Conservation (phyloP, 2,113 vertebrate genomes). For the Damaliscus lunatus region DNA sequence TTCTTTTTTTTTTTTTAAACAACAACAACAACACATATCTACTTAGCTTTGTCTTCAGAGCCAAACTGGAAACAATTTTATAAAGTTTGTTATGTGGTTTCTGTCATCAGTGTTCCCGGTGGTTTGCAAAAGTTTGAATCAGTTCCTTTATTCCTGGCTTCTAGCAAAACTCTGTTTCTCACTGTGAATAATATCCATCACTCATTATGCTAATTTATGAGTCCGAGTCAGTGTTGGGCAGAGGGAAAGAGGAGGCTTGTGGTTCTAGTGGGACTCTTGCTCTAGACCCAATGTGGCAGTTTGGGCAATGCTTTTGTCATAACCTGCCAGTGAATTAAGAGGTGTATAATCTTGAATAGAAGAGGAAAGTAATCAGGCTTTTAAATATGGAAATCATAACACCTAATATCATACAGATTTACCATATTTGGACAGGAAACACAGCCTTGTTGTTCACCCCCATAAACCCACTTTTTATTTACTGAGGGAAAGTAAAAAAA, state of each 20-base stretch:
- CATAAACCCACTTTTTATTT: not conserved
- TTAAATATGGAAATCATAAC: not conserved
- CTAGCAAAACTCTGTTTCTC: not conserved
- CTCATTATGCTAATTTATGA: not conserved
- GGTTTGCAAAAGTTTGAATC: not conserved
- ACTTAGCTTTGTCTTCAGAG: not conserved
- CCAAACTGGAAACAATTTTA: not conserved
- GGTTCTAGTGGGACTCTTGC: not conserved
- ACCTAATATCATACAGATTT: not conserved
- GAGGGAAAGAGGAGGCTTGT: not conserved
- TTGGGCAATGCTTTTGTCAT: constrained; percentile 1
- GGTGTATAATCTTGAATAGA: not conserved
- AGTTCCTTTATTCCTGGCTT: not conserved
- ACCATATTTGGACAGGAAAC: not conserved
- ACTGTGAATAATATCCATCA: not conserved
- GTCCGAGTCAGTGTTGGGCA: not conserved
- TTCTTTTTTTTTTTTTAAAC: not conserved
- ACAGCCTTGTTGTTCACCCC: not conserved
- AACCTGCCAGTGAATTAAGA: not conserved
- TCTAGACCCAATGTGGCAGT: not conserved
- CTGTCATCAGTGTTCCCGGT: not conserved
- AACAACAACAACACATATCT: not conserved
- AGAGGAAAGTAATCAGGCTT: not conserved
- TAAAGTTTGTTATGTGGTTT: not conserved
- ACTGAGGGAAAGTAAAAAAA: not conserved